Conservation (phyloP, 2,888 invertebrate species). For the Osedax frankpressi region DNA sequence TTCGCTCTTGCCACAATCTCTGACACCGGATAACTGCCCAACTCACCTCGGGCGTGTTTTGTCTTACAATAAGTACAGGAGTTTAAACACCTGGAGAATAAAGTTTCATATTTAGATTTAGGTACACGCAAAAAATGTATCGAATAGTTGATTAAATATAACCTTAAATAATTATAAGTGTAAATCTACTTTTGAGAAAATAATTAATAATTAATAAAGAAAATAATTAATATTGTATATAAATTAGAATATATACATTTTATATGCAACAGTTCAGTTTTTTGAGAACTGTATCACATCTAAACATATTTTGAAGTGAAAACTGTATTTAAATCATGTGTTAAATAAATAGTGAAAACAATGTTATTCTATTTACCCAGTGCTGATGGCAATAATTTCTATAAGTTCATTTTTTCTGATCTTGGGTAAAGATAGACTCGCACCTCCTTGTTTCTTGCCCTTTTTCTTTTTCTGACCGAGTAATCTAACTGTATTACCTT, state of each 20-base stretch:
- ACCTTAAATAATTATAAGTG: too few relatives aligned
- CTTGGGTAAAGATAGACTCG: conserved; percentile 75
- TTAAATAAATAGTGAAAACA: too few relatives aligned
- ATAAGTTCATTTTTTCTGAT: conserved; percentile 86
- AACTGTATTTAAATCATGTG: too few relatives aligned
- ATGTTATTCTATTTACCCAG: conserved; percentile 60
- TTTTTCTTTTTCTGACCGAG: conserved; percentile 60
- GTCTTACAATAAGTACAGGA: conserved; percentile 98
- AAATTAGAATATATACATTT: not conserved
- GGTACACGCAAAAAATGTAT: too few relatives aligned
- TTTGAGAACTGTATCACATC: too few relatives aligned
- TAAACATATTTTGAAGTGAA: too few relatives aligned
- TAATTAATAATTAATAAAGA: too few relatives aligned
- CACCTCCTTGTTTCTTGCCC: conserved; percentile 64
- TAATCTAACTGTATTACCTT: conserved; percentile 41
- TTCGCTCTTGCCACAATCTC: conserved; percentile 74
- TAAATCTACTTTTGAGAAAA: too few relatives aligned
- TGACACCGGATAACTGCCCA: conserved; percentile 81
- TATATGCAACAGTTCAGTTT: not conserved
- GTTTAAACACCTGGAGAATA: conserved; percentile 79
- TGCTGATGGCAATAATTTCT: conserved; percentile 90
- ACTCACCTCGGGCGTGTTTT: conserved; percentile 85
- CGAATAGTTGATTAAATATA: too few relatives aligned
- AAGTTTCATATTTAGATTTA: too few relatives aligned
- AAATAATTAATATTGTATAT: not conserved